A percentile compares a stretch with the other conserved stretches of the same genome.
phyloP scores from a whole-genome alignment of 1,140 invertebrate genomes.

The Saccostrea glomerata region DNA sequence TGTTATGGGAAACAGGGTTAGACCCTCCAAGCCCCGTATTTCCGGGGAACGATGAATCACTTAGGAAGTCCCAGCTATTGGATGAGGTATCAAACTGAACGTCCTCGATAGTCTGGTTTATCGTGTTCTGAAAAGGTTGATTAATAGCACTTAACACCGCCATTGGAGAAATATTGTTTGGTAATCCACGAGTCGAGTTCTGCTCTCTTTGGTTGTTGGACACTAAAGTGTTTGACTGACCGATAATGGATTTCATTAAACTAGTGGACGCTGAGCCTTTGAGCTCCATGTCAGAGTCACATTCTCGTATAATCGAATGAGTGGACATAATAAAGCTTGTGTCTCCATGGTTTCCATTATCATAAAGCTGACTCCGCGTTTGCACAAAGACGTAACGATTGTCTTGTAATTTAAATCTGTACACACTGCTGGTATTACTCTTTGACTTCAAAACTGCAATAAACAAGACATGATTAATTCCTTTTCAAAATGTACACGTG shows the following conservation, averaged over 20 bases:
- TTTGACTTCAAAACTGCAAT: conserved; percentile 80
- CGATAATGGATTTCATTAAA: conserved; percentile 78
- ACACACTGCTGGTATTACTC: conserved; percentile 86
- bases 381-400: conserved; percentile 91
- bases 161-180: conserved; percentile 45
- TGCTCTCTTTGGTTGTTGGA: conserved; percentile 45
- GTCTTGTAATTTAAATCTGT: conserved; percentile 87
- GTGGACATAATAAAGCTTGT: conserved; percentile 94
- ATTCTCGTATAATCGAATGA: conserved; percentile 87
- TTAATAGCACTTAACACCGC: conserved; percentile 50
- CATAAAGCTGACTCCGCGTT: conserved; percentile 92
- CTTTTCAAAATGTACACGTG: neutral
- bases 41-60: neutral
- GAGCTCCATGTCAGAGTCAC: conserved; percentile 76
- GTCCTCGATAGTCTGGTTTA: conserved; percentile 38
- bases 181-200: conserved; percentile 44
- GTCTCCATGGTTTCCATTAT: conserved; percentile 84
- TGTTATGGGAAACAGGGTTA: neutral
- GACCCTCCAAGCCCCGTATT: neutral
- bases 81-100: neutral
- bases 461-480: neutral
- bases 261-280: conserved; percentile 78
- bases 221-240: conserved; percentile 52
- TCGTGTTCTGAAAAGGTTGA: conserved; percentile 41
- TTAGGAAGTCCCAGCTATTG: conserved; percentile 45